Evolutionary conservation across 2,113 vertebrate species (phyloP), one percentile per base, ranked within the genome.

Genomic region (Desmodus rotundus): DNA sequence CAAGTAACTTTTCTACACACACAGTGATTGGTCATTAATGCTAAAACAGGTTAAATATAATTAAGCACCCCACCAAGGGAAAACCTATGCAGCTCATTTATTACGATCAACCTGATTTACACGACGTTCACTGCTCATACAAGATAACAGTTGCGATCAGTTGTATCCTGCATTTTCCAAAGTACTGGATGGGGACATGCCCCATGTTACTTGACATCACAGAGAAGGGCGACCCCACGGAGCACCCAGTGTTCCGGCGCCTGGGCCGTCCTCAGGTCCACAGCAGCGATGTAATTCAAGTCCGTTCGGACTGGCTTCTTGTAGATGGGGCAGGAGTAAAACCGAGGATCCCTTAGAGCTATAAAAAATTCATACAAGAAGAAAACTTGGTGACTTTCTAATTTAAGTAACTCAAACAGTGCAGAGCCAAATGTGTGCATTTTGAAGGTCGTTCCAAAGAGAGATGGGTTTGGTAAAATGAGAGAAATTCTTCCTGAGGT

Each of bases 321-420:
- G 94, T 99, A 99, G 96, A 99, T 97, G 0, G 99, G 99, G 93
- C 99, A 99, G 2, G 98, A 99, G 96, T 99, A 99, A 54, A 99
- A 94, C 28, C 97, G 96, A 20, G 98, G 93, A 98, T 99, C 99
- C 98, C 98, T 99, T 82, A 95, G 41, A 96, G 98, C 99, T 99
- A 96, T 26, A 96, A 95, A 97, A 96, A 61, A 96, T 0, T 96
- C 24, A 68, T 6, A 33, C 72, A 67, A 47, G 24, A 5, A 83
- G 45, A 61, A 28, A 16, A 12, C 33, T 80, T 36, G 20, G 41
- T 91, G 22, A 85, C 87, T 96, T 28, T 93, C 38, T 16, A 78
- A 38, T 13, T 3, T 81, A 38, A 94, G 77, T 72, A 90, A 73
- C 0, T 26, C 36, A 6, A n/a, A 28, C 5, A 14, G 0, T 19